Evolutionary conservation across 2,888 invertebrate species (phyloP).

Genomic region (Mesochorus sp.): DNA sequence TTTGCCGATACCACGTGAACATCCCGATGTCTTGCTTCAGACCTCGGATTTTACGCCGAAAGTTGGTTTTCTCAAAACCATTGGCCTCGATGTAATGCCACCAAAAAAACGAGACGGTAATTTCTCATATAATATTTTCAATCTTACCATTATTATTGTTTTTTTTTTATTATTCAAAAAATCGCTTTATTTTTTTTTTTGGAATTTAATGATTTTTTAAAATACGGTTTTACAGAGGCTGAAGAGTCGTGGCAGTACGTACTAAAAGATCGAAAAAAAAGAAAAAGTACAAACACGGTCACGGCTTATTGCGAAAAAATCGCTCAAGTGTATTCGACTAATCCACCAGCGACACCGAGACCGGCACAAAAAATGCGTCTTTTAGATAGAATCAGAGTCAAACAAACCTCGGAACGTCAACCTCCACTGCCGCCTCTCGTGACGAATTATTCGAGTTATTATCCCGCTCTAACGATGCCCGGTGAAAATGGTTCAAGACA

Average conservation of each 20-base stretch:
- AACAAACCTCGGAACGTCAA: constrained; percentile 72
- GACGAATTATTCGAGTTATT: constrained; percentile 73
- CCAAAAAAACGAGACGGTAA: constrained; percentile 85
- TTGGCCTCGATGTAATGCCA: constrained; percentile 85
- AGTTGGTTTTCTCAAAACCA: constrained; percentile 84
- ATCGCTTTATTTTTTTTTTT: constrained; percentile 4
- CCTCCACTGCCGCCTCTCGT: constrained; percentile 76
- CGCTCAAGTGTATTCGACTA: constrained; percentile 76
- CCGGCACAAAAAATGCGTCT: constrained; percentile 77
- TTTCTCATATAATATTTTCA: not conserved
- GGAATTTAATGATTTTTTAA: not conserved
- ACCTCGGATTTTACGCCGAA: constrained; percentile 84
- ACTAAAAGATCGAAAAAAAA: constrained; percentile 85
- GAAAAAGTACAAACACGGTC: constrained; percentile 83
- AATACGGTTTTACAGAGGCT: constrained; percentile 81
- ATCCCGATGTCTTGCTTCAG: constrained; percentile 82
- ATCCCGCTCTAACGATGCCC: constrained; percentile 71
- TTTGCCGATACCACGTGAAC: constrained; percentile 83
- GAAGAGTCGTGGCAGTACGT: constrained; percentile 87
- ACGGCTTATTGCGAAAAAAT: constrained; percentile 82
- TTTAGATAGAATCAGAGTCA: constrained; percentile 74
- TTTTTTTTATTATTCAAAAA: not conserved
- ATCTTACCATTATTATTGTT: not conserved
- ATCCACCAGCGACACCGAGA: constrained; percentile 75
- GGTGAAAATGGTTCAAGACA: constrained; percentile 77